A percentile compares a stretch with the other conserved stretches of the same genome.
Conservation (phyloP, 2,888 invertebrate genomes). For the Andrena chrysosceles region DNA sequence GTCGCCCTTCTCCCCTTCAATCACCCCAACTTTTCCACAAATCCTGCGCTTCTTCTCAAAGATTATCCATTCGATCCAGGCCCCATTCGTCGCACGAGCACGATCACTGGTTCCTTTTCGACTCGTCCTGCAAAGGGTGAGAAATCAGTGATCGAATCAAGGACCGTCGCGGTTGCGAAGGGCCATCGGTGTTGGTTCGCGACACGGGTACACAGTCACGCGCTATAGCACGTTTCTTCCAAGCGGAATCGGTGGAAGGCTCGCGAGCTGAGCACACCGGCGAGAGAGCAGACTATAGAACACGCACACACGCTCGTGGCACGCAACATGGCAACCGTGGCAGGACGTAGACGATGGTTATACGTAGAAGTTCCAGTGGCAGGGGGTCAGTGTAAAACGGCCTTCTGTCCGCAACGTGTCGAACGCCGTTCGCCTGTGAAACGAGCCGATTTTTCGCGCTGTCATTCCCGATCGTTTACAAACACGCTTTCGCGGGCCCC, state of each 20-base stretch:
- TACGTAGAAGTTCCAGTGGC: conserved; percentile 78
- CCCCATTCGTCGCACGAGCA: not conserved
- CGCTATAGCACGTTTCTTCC: not conserved
- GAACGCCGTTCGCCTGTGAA: conserved; percentile 38
- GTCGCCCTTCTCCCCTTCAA: not conserved
- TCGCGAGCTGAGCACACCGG: conserved; percentile 6
- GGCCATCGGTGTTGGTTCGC: no score
- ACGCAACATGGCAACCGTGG: conserved; percentile 67
- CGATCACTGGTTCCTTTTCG: not conserved
- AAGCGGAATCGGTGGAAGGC: not conserved
- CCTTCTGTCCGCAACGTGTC: conserved; percentile 79
- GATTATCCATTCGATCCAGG: not conserved
- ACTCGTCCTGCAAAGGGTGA: not conserved
- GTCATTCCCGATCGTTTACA: conserved; percentile 34
- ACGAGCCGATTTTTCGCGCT: conserved; percentile 40
- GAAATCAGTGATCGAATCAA: not conserved
- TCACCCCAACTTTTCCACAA: not conserved
- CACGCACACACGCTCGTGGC: conserved; percentile 17
- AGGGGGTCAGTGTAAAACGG: conserved; percentile 83
- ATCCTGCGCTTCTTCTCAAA: not conserved
- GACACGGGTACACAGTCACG: not conserved
- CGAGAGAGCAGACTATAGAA: conserved; percentile 14
- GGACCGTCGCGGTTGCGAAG: no score
- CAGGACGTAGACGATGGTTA: conserved; percentile 68
- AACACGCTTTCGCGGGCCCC: conserved; percentile 23